These are phyloP conservation scores for Cavia porcellus DNA, from an alignment of 2,113 vertebrate species.

Conservation along the genomic window DNA sequence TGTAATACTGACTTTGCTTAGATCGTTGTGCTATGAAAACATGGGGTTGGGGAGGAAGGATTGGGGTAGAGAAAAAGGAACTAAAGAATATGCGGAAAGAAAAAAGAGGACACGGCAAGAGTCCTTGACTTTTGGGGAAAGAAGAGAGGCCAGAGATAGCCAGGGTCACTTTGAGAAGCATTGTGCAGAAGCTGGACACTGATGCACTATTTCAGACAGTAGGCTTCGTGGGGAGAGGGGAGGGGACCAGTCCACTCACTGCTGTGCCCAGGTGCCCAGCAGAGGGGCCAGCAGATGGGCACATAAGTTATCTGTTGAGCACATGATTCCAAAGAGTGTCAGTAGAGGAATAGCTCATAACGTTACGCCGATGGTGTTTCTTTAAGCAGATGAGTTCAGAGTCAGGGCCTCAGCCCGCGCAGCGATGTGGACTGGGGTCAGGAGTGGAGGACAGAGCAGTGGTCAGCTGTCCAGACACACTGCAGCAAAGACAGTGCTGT, in stretches of 20 bases:
- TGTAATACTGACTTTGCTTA: background rate
- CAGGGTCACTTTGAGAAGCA: background rate
- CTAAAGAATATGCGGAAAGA: background rate
- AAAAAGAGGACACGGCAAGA: background rate
- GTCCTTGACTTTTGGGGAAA: background rate
- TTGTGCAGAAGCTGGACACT: background rate
- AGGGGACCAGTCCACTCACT: rapidly evolving
- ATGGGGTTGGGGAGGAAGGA: background rate
- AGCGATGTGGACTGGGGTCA: background rate
- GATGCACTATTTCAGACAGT: background rate
- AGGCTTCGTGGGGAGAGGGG: background rate
- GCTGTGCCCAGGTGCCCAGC: background rate
- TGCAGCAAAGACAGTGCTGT: background rate
- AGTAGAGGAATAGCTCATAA: background rate
- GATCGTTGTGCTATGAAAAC: constrained; percentile 24
- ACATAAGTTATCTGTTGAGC: background rate
- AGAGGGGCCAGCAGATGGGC: background rate
- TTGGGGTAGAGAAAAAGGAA: background rate
- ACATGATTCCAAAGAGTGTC: background rate
- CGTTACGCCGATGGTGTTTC: background rate
- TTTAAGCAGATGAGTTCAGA: background rate
- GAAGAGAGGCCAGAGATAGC: background rate
- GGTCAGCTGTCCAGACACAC: background rate
- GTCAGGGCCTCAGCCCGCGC: background rate
- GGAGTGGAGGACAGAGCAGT: background rate